These are phyloP conservation scores for Ramphastos sulfuratus DNA, from an alignment of 2,113 vertebrate genomes.

Conservation along the genomic window DNA sequence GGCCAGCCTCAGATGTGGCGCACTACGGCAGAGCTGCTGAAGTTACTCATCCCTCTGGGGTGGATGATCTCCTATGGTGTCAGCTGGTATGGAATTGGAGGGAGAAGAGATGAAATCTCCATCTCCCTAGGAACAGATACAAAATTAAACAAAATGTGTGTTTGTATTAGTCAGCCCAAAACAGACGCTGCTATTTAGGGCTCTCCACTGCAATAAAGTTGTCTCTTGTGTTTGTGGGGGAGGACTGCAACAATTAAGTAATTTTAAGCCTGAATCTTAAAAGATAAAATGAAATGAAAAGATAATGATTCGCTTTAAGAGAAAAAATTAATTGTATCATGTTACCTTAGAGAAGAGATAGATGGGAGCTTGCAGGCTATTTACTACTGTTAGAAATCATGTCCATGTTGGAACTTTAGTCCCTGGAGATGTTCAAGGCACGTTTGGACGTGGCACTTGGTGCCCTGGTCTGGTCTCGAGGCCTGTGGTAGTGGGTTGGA, in stretches of 20 bases:
- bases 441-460: too few relatives aligned
- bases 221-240: slow-evolving; percentile 55
- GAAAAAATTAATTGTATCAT: not conserved
- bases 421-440: too few relatives aligned
- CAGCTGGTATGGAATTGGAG: not conserved
- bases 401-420: not conserved
- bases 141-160: slow-evolving; percentile 36
- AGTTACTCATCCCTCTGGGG: not conserved
- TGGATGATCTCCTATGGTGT: rapidly evolving
- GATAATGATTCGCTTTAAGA: not conserved
- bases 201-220: not conserved
- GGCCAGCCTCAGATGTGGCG: rapidly evolving
- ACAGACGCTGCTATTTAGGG: slow-evolving; percentile 46
- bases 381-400: not conserved
- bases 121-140: slow-evolving; percentile 45
- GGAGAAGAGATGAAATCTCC: not conserved
- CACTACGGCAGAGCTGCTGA: rapidly evolving
- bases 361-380: not conserved
- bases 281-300: slow-evolving; percentile 42
- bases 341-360: not conserved
- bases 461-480: too few relatives aligned
- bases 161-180: slow-evolving; percentile 56
- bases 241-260: slow-evolving; percentile 55
- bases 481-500: too few relatives aligned
- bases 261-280: slow-evolving; percentile 41